phyloP scores from a whole-genome alignment of 2,888 invertebrate species.

The Ganaspis brasiliensis region DNA sequence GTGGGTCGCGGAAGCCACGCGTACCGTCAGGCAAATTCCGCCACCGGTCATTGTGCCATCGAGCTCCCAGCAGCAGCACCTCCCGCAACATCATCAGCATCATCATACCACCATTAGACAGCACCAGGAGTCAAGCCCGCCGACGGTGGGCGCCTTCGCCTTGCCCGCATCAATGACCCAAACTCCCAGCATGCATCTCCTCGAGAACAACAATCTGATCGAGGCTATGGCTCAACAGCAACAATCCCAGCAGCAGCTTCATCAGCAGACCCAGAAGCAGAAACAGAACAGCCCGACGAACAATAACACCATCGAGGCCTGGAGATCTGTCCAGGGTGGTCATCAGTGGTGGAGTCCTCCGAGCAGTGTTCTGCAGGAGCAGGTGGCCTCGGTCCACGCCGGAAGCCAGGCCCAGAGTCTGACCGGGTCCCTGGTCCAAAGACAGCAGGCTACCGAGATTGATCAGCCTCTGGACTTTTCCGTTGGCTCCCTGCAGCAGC shows the following conservation, averaged over 20 bases:
- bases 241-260: constrained; percentile 62
- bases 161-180: constrained; percentile 77
- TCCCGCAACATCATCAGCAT: constrained; percentile 63
- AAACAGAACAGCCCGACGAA: constrained; percentile 80
- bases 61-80: constrained; percentile 66
- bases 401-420: constrained; percentile 82
- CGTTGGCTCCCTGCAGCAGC: constrained; percentile 83
- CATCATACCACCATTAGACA: constrained; percentile 67
- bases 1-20: constrained; percentile 84
- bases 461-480: constrained; percentile 89
- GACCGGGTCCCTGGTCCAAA: constrained; percentile 81
- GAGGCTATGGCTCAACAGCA: constrained; percentile 73
- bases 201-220: constrained; percentile 77
- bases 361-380: constrained; percentile 73
- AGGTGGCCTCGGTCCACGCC: constrained; percentile 63
- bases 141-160: constrained; percentile 67
- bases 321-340: constrained; percentile 77
- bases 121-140: constrained; percentile 66
- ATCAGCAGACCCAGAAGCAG: constrained; percentile 68
- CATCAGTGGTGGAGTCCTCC: constrained; percentile 78
- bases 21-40: constrained; percentile 79
- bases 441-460: constrained; percentile 80
- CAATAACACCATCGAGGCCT: constrained; percentile 82
- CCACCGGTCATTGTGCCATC: constrained; percentile 73
- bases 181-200: constrained; percentile 78